Evolutionary conservation across 2,888 invertebrate species (phyloP).

Genomic region (Mycalesis mineus): DNA sequence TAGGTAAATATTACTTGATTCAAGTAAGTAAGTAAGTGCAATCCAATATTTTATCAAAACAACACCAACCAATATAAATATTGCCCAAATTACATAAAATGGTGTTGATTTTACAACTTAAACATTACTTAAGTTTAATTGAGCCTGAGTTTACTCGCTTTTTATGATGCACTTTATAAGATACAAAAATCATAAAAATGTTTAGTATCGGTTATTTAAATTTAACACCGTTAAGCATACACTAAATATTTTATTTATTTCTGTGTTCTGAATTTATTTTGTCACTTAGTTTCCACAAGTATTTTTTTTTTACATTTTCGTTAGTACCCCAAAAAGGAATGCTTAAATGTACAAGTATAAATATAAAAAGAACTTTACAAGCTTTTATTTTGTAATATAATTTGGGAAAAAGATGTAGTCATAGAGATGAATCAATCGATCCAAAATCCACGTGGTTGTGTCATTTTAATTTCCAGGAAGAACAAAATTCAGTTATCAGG

Average conservation of each 20-base stretch:
- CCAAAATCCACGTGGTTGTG: no score
- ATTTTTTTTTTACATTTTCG: no score
- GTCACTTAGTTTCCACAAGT: neutral
- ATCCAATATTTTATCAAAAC: neutral
- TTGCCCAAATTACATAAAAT: slow-evolving; percentile 6
- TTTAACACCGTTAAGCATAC: neutral
- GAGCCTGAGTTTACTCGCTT: neutral
- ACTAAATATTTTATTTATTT: neutral
- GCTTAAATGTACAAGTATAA: no score
- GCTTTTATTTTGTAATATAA: no score
- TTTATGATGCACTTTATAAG: slow-evolving; percentile 2
- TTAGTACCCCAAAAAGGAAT: no score
- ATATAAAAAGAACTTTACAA: no score
- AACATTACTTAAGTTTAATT: slow-evolving; percentile 3
- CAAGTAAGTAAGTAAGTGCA: neutral
- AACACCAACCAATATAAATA: neutral
- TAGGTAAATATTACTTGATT: no score
- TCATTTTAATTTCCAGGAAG: no score
- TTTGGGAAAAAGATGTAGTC: no score
- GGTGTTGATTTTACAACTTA: slow-evolving; percentile 7
- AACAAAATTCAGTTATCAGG: no score
- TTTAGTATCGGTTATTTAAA: neutral
- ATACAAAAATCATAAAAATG: slow-evolving; percentile 3
- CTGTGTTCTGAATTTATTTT: neutral
- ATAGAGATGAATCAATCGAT: no score